These are phyloP conservation scores for Vultur gryphus DNA, from an alignment of 2,797 vertebrate genomes.

Conservation along the genomic window DNA sequence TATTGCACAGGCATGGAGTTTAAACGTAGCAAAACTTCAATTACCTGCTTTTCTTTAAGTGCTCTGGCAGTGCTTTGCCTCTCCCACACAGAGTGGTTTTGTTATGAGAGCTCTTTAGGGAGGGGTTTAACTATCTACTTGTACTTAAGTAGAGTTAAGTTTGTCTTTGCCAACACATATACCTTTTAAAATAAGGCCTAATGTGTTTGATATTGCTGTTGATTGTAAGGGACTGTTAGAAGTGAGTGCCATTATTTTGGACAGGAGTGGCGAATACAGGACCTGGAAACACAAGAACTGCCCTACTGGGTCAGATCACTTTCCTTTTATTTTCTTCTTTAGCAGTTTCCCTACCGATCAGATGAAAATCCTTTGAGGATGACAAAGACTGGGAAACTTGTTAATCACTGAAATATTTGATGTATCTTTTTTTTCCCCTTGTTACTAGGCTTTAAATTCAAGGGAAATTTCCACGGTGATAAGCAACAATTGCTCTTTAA, in stretches of 20 bases:
- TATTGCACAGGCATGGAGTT: background rate
- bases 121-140: slow-evolving; percentile 34
- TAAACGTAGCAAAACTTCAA: slow-evolving; percentile 28
- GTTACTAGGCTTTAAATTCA: slow-evolving; percentile 32
- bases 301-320: background rate
- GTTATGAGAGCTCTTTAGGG: slow-evolving; percentile 20
- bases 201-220: background rate
- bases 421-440: background rate
- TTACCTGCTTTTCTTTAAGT: slow-evolving; percentile 48
- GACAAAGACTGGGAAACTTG: background rate
- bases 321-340: slow-evolving; percentile 16
- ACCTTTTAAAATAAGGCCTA: background rate
- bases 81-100: slow-evolving; percentile 31
- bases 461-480: slow-evolving; percentile 23
- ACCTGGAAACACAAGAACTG: background rate
- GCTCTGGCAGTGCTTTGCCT: slow-evolving; percentile 26
- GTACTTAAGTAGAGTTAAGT: background rate
- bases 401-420: slow-evolving; percentile 13
- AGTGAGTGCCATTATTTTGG: background rate
- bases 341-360: background rate
- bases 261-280: background rate
- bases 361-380: slow-evolving; percentile 15
- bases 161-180: background rate
- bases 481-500: slow-evolving; percentile 37
- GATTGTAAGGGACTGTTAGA: background rate